Evolutionary conservation across 2,797 vertebrate species (phyloP).

Genomic region (Danio tinwini): DNA sequence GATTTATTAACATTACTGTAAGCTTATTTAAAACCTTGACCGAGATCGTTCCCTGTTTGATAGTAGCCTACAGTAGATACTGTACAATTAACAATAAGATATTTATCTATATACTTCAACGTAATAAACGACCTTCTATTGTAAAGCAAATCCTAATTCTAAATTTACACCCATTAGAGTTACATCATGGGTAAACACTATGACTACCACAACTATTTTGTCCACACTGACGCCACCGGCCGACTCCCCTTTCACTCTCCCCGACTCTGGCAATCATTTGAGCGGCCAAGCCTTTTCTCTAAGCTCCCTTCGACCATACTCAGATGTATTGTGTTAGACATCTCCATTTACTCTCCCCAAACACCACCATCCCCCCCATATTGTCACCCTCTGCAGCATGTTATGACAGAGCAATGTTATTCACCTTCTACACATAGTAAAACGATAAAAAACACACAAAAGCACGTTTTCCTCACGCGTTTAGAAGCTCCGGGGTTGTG

Average conservation of each 20-base stretch:
- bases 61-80: too few relatives aligned
- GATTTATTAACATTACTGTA: too few relatives aligned
- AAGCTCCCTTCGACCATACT: background rate
- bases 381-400: background rate
- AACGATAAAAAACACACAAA: background rate
- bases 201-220: constrained; percentile 12
- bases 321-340: background rate
- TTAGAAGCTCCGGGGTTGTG: background rate
- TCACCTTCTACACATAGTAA: background rate
- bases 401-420: background rate
- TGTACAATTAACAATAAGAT: too few relatives aligned
- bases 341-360: constrained; percentile 14
- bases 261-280: background rate
- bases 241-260: constrained; percentile 8
- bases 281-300: background rate
- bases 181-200: constrained; percentile 14
- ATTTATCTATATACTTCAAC: background rate
- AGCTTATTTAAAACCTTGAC: too few relatives aligned
- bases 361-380: background rate
- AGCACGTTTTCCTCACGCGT: background rate
- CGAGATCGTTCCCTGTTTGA: too few relatives aligned
- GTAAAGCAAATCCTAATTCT: background rate
- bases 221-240: background rate
- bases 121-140: background rate
- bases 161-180: background rate